A percentile compares a stretch with the other conserved stretches of the same genome.
Evolutionary conservation across 1,140 invertebrate species (phyloP).

Genomic region (Linepithema humile): DNA sequence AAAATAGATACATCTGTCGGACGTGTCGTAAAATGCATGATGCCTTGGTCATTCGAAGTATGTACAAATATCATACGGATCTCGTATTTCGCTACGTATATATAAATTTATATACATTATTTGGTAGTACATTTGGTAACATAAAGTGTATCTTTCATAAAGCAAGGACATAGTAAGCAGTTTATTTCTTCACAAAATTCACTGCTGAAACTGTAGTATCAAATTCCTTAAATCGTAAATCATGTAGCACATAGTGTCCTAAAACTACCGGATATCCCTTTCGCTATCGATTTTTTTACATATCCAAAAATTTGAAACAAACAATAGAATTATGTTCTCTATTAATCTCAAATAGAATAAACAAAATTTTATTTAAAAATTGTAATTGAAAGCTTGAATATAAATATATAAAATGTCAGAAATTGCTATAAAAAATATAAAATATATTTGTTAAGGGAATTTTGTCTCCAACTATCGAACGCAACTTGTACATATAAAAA

Average conservation of each 20-base stretch:
- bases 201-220: constrained; percentile 36
- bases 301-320: neutral
- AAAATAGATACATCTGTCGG: constrained; percentile 5
- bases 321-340: no score
- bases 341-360: no score
- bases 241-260: neutral
- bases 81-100: neutral
- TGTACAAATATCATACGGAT: constrained; percentile 29
- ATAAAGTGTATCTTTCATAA: constrained; percentile 58
- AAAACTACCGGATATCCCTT: neutral
- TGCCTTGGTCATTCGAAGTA: constrained; percentile 32
- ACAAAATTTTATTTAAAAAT: no score
- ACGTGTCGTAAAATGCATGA: neutral
- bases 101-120: constrained; percentile 63
- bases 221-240: constrained; percentile 57
- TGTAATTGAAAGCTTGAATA: no score
- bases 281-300: neutral
- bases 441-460: no score
- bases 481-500: no score
- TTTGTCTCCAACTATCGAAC: no score
- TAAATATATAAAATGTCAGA: no score
- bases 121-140: constrained; percentile 78
- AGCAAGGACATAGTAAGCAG: constrained; percentile 62
- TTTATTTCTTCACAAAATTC: constrained; percentile 49
- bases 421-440: no score